Conservation (phyloP, 2,888 invertebrate genomes). For the Pherbina coryleti region DNA sequence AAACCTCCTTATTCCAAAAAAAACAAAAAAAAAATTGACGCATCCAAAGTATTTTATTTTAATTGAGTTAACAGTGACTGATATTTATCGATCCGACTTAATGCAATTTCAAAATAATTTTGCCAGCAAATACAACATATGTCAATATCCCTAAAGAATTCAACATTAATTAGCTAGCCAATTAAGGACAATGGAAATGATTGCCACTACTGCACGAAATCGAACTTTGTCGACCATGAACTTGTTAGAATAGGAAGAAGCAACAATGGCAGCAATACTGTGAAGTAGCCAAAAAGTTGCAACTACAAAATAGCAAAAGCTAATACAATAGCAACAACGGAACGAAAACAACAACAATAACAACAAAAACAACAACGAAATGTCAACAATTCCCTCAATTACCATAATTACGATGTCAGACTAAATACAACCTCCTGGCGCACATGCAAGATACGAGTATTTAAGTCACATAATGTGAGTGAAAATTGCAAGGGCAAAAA, state of each 20-base stretch:
- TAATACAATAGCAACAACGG: not conserved
- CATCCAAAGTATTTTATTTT: too few species aligned
- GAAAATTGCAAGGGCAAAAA: not conserved
- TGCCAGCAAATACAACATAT: too few species aligned
- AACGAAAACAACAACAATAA: not conserved
- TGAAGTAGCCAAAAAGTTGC: not conserved
- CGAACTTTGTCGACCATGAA: not conserved
- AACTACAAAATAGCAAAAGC: not conserved
- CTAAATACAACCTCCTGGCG: not conserved
- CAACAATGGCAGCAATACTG: not conserved
- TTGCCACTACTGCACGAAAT: not conserved
- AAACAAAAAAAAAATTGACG: too few species aligned
- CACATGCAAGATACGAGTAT: not conserved
- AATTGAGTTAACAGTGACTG: too few species aligned
- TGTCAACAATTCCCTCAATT: not conserved
- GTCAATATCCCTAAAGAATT: not conserved
- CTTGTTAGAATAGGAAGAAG: not conserved
- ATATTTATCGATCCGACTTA: too few species aligned
- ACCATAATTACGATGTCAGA: slow-evolving; percentile 9
- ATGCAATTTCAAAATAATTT: too few species aligned
- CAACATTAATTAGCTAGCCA: not conserved
- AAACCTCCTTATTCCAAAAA: too few species aligned
- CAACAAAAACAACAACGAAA: not conserved
- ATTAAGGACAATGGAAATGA: not conserved
- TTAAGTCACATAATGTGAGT: slow-evolving; percentile 2